These are phyloP conservation scores for Crambe crambe DNA, from an alignment of 37 sponge, comb jelly and placozoan genomes.

Conservation along the genomic window DNA sequence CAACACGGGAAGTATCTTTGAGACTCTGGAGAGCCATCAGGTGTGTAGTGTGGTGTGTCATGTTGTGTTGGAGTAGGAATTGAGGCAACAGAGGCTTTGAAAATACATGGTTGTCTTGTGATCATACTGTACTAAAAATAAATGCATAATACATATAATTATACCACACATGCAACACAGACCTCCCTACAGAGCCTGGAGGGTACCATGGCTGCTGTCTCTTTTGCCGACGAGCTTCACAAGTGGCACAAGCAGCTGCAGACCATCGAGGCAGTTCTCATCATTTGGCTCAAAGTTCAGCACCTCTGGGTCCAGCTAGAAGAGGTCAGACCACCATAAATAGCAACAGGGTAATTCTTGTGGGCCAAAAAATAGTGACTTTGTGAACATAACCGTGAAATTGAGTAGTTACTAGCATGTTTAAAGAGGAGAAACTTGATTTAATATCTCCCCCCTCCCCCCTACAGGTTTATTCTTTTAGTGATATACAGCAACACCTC, in stretches of 20 bases:
- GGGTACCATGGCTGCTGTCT: conserved; percentile 64
- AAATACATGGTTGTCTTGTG: background rate
- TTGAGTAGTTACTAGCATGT: no score
- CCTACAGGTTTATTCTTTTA: conserved; percentile 35
- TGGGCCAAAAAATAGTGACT: no score
- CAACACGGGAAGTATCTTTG: conserved; percentile 59
- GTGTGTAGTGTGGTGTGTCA: conserved; percentile 25
- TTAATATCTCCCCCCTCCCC: no score
- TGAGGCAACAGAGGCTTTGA: background rate
- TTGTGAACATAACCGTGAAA: no score
- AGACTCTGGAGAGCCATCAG: conserved; percentile 61
- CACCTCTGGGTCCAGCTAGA: conserved; percentile 74
- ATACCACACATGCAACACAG: no score
- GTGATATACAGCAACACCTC: conserved; percentile 59
- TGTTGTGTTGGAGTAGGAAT: no score
- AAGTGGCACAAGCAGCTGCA: conserved; percentile 83
- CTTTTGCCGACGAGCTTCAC: conserved; percentile 71
- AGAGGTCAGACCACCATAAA: conserved; percentile 43
- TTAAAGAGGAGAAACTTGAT: no score
- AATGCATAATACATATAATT: background rate
- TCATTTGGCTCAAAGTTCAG: conserved; percentile 76
- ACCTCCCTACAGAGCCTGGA: conserved; percentile 47
- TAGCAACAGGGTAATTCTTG: no score
- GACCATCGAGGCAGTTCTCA: conserved; percentile 84
- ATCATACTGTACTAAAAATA: background rate